phyloP scores from a whole-genome alignment of 2,797 vertebrate genomes.

The Cercopithecus diana region DNA sequence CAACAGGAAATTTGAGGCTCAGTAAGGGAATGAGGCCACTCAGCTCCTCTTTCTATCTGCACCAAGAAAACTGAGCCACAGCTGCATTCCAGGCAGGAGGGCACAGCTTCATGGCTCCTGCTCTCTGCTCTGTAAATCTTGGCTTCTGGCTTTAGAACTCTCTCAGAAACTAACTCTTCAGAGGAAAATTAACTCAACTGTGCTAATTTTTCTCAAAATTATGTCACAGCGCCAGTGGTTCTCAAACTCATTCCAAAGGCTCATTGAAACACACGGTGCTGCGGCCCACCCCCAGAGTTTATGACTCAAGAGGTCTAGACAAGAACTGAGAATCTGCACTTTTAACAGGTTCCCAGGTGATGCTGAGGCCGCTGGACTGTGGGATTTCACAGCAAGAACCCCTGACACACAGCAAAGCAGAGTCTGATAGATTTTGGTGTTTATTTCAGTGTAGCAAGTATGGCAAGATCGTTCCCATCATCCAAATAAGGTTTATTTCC shows the following conservation, averaged over 20 bases:
- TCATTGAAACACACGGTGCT: neutral
- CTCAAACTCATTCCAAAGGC: neutral
- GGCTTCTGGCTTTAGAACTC: neutral
- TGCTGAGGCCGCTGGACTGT: neutral
- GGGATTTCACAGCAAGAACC: neutral
- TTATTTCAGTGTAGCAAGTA: neutral
- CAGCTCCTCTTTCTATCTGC: neutral
- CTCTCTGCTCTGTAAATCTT: neutral
- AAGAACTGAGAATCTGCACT: neutral
- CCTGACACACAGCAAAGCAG: neutral
- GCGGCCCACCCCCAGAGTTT: neutral
- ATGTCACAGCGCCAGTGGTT: neutral
- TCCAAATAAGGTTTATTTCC: neutral
- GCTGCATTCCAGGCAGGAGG: neutral
- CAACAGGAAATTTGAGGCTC: neutral
- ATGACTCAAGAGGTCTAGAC: neutral
- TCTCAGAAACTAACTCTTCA: neutral
- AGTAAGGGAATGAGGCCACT: rapidly evolving
- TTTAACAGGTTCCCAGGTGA: neutral
- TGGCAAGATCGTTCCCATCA: neutral
- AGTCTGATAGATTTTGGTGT: neutral
- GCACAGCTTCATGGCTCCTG: neutral
- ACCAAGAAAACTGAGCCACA: rapidly evolving
- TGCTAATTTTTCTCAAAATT: neutral
- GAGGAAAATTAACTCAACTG: neutral